phyloP scores from a whole-genome alignment of 2,888 invertebrate genomes.

The Synanthedon vespiformis region DNA sequence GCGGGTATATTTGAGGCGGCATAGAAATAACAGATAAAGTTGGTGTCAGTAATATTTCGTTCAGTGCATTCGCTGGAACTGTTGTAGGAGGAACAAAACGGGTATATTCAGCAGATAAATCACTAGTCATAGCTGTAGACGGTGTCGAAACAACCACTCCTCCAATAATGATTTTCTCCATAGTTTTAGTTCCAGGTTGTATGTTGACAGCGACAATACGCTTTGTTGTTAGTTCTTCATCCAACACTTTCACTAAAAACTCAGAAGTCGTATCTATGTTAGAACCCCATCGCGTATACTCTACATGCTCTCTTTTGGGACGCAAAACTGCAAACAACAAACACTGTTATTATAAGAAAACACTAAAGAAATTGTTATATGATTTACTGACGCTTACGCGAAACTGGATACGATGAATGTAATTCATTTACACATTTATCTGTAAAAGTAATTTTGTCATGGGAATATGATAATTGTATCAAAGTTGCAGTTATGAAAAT shows the following conservation, averaged over 20 bases:
- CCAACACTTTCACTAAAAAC: constrained; percentile 59
- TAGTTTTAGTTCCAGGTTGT: constrained; percentile 23
- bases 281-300: constrained; percentile 53
- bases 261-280: constrained; percentile 38
- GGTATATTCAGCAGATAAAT: constrained; percentile 32
- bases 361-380: neutral
- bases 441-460: constrained; percentile 23
- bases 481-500: constrained; percentile 48
- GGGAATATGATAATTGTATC: constrained; percentile 33
- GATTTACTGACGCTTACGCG: constrained; percentile 28
- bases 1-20: too few species aligned
- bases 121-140: constrained; percentile 10
- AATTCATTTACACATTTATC: constrained; percentile 19
- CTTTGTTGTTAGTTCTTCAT: constrained; percentile 41
- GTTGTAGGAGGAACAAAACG: constrained; percentile 43
- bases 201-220: constrained; percentile 47
- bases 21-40: too few species aligned
- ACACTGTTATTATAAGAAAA: neutral
- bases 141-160: constrained; percentile 35
- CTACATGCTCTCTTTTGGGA: constrained; percentile 37
- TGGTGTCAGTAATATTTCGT: too few species aligned
- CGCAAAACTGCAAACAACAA: constrained; percentile 24
- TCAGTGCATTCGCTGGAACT: neutral
- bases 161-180: constrained; percentile 45
- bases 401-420: constrained; percentile 29